These are phyloP conservation scores for Bujurquina vittata DNA, from an alignment of 2,113 vertebrate species.

Conservation along the genomic window DNA sequence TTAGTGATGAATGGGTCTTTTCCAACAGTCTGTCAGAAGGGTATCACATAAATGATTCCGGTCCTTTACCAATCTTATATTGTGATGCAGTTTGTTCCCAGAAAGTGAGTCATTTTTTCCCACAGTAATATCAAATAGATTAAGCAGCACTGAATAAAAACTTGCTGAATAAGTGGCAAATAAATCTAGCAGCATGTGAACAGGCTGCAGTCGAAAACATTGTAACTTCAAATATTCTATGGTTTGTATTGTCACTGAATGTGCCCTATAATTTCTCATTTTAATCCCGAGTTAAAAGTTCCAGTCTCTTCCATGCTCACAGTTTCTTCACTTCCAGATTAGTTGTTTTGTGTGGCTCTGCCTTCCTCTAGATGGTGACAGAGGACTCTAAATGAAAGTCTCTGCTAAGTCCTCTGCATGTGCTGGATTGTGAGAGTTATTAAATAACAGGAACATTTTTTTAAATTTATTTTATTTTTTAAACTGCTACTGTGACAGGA, in stretches of 20 bases:
- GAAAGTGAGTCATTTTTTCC: too few relatives aligned
- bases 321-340: not conserved
- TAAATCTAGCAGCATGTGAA: not conserved
- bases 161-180: not conserved
- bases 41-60: too few relatives aligned
- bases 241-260: not conserved
- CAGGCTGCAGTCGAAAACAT: not conserved
- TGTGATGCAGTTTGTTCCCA: too few relatives aligned
- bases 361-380: constrained; percentile 58
- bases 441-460: not conserved
- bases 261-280: not conserved
- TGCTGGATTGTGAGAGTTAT: not conserved
- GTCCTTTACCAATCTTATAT: too few relatives aligned
- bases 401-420: not conserved
- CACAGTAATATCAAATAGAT: too few relatives aligned
- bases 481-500: too few relatives aligned
- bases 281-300: not conserved
- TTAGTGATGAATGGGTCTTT: too few relatives aligned
- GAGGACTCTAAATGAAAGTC: not conserved
- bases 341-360: not conserved
- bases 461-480: too few relatives aligned
- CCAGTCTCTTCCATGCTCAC: not conserved
- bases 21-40: too few relatives aligned
- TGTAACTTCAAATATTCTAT: not conserved
- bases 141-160: not conserved